Conservation (phyloP, 2,113 vertebrate species). For the Oophaga pumilio region DNA sequence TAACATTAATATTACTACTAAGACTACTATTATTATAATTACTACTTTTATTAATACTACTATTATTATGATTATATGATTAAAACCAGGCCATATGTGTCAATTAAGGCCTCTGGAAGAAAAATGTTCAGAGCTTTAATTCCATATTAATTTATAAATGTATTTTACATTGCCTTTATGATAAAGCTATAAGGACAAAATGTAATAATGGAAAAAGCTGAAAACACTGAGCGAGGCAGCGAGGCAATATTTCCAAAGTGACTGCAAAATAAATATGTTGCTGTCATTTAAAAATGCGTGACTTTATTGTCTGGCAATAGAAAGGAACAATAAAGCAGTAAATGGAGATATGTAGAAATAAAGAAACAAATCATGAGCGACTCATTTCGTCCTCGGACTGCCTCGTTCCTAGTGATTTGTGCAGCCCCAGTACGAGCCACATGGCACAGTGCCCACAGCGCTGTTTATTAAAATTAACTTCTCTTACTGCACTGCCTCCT, state of each 20-base stretch:
- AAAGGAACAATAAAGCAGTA: conserved; percentile 49
- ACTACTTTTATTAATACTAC: too few species aligned
- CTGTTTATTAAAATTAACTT: conserved; percentile 22
- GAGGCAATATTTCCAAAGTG: conserved; percentile 11
- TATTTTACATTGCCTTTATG: background rate
- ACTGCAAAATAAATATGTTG: conserved; percentile 30
- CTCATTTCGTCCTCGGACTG: background rate
- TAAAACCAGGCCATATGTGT: background rate
- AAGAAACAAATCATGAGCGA: conserved; percentile 42
- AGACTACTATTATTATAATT: too few species aligned
- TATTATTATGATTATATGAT: background rate
- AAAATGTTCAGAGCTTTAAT: background rate
- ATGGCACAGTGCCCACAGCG: background rate
- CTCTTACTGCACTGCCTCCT: conserved; percentile 45
- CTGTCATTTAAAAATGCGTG: conserved; percentile 23
- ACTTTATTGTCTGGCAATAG: conserved; percentile 37
- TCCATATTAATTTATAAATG: background rate
- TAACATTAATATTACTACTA: too few species aligned
- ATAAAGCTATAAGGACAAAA: background rate
- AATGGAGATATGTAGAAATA: conserved; percentile 44
- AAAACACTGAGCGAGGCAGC: background rate
- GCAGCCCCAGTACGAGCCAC: conserved; percentile 20
- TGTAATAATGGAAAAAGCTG: background rate
- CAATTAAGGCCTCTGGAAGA: background rate
- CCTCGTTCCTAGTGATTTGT: background rate